Evolutionary conservation across 2,888 invertebrate species (phyloP), one percentile per base, ranked within the genome.

Genomic region (Anoncus sp.): DNA sequence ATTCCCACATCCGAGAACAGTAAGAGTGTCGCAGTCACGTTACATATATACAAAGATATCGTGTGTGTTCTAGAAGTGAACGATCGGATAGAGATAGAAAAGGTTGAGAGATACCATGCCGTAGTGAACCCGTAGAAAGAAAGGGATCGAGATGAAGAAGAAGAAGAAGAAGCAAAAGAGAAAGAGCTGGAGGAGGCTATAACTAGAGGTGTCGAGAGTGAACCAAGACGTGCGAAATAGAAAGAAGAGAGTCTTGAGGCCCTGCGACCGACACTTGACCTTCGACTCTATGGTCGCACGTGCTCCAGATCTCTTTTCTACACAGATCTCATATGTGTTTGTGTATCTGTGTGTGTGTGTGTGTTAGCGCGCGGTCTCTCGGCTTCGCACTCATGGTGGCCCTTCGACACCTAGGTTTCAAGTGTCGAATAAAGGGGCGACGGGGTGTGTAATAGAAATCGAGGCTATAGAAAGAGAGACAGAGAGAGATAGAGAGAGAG

Each of bases 241-340:
- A 63, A 45, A 66, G 67, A 75, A 62, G 51, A 81, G 71, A 74
- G 63, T 79, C 78, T 70, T 57, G 57, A 65, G 60, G 57, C 72
- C 53, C 57, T 74, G 71, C 79, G 76, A 76, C 69, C 63, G 65
- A 75, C 71, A 77, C 77, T 81, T 80, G 79, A 82, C 82, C 77
- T 80, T 81, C 69, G 82, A 82, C 45, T 45, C 66, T 60, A 18
- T 57, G 57, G 35, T 65, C 51, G 77, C 80, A 80, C 82, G 81
- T 82, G 77, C 71, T 77, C 43, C 14, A 63, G 73, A 80, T 80
- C 67, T 74, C 51, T 76, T 77, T 77, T 35, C 35, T 51, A 14
- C 31, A 43, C 51, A 27, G n/a, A n/a, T 27, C 14, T 27, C 35
- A 16, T 40, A 14, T 14, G 53, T 18, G 16, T 18, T 51, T 16